Base-by-base conservation (phyloP, 2,797 vertebrate genomes). In the Petrocephalus schoutedeni region DNA sequence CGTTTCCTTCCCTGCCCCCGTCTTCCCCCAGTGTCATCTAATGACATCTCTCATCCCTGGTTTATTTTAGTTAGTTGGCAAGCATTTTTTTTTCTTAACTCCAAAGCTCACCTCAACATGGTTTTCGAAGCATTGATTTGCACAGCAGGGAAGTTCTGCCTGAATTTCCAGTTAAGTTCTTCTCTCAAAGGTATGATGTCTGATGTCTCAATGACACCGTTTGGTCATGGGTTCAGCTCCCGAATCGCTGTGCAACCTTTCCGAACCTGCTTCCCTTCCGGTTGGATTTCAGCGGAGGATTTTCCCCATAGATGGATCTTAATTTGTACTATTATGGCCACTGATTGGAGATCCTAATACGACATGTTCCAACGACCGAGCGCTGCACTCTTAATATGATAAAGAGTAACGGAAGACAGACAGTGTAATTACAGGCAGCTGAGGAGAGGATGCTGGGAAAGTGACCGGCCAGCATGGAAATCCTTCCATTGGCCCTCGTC, bases 11-110 rank as follows among this genome's bases (percentile, higher is more conserved):
- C 32, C 23, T 59, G 49, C 51, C 84, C 49, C 53, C 53, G 1
- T 53, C 53, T 84, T 21, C 23, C 82, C 49, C 82, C 82, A 54
- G 53, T 23, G 82, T 51, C 82, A 56, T 23, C 49, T 56, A 84
- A 56, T 8, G 49, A 84, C 45, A 21, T 83, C n/a, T n/a, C 80
- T 83, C 80, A 21, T 54, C 80, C 80, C n/a, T 53, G 41, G 19
- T 83, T 83, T 83, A 83, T 83, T 83, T 53, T 53, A 83, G 59
- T 61, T 61, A 19, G 49, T 53, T 53, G 77, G 77, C 41, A 49
- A 82, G 41, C 49, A 23, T 41, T 53, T 67, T 67, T 67, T 67
- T 67, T 80, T 82, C 10, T 45, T n/a, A 77, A 77, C n/a, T 45
- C 49, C 41, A 82, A 49, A 82, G 41, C 49, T 83, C 71, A n/a